A percentile compares a stretch with the other conserved stretches of the same genome.
phyloP scores from a whole-genome alignment of 2,888 invertebrate species.

The Drosophila hamatofila region DNA sequence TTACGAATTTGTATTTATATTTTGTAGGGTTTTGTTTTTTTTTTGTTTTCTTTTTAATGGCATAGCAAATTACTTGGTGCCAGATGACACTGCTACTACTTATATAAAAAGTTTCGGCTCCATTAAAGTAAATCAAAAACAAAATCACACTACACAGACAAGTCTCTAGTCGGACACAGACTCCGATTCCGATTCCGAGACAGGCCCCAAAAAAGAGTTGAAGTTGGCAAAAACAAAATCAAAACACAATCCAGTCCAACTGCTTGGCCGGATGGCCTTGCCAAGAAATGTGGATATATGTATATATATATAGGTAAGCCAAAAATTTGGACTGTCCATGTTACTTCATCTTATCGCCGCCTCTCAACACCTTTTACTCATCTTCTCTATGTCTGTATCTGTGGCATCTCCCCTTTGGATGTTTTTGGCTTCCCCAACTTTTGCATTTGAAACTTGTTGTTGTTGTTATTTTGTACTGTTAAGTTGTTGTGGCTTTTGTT shows the following conservation, averaged over 20 bases:
- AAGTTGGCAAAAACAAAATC: conserved; percentile 36
- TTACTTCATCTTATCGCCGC: conserved; percentile 70
- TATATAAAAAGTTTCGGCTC: conserved; percentile 56
- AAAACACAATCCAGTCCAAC: conserved; percentile 40
- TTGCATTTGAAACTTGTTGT: conserved; percentile 61
- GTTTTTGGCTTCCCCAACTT: conserved; percentile 51
- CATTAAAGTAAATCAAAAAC: conserved; percentile 71
- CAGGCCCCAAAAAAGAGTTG: conserved; percentile 21
- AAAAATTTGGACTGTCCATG: conserved; percentile 63
- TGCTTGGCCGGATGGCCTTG: conserved; percentile 71
- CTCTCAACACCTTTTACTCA: conserved; percentile 70
- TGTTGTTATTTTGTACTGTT: conserved; percentile 6
- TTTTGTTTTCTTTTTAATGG: conserved; percentile 36
- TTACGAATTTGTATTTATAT: conserved; percentile 59
- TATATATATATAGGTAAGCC: conserved; percentile 1
- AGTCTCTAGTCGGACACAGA: conserved; percentile 6
- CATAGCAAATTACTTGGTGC: conserved; percentile 60
- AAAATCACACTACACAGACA: conserved; percentile 30
- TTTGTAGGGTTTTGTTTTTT: not conserved
- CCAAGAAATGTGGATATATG: conserved; percentile 33
- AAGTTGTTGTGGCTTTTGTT: not conserved
- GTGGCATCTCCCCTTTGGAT: conserved; percentile 8
- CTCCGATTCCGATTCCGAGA: conserved; percentile 3
- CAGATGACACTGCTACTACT: conserved; percentile 60
- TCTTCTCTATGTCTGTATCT: conserved; percentile 1